Conservation (phyloP, 2,797 vertebrate genomes). For the Zalophus californianus region DNA sequence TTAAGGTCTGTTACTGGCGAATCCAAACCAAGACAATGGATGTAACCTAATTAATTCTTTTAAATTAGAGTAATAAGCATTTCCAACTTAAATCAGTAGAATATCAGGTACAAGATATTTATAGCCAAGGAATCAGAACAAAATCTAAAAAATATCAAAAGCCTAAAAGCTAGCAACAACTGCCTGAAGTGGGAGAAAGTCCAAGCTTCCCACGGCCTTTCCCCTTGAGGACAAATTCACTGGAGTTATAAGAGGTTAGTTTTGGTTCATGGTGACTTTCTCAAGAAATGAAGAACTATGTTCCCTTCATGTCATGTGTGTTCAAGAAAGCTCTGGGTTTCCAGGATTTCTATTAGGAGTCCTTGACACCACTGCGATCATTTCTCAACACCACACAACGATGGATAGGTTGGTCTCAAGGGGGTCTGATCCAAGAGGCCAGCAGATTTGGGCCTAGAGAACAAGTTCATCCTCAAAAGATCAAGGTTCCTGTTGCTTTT, state of each 20-base stretch:
- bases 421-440: neutral
- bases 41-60: neutral
- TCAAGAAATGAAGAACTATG: slow-evolving; percentile 41
- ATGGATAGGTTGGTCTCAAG: neutral
- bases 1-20: neutral
- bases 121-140: slow-evolving; percentile 34
- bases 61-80: slow-evolving; percentile 28
- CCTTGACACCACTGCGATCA: neutral
- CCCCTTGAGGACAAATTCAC: slow-evolving; percentile 13
- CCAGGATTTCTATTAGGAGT: slow-evolving; percentile 21
- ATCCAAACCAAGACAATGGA: neutral
- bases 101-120: neutral
- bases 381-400: neutral
- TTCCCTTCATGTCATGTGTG: neutral
- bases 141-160: neutral
- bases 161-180: neutral
- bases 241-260: neutral
- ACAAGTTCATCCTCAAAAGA: slow-evolving; percentile 1
- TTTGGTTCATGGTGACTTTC: neutral
- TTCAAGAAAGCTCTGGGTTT: neutral
- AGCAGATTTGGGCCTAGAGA: neutral
- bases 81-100: slow-evolving; percentile 4
- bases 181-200: neutral
- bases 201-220: neutral
- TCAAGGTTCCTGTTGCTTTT: neutral